These are phyloP conservation scores for Pelochelys cantorii DNA, from an alignment of 2,797 vertebrate genomes.

Conservation along the genomic window DNA sequence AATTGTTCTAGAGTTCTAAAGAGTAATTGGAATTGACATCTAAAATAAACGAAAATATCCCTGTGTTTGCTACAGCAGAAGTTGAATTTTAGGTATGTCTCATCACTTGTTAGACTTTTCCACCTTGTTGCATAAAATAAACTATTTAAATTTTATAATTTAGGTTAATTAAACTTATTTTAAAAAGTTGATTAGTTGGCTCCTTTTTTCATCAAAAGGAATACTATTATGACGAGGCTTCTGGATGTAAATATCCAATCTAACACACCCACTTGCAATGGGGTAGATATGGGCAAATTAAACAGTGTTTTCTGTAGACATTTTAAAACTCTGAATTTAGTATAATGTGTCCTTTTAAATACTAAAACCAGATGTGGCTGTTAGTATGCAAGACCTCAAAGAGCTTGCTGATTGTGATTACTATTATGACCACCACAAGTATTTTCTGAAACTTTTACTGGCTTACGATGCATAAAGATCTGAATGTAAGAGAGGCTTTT, in stretches of 20 bases:
- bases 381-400: neutral
- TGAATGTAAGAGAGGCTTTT: neutral
- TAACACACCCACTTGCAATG: neutral
- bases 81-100: slow-evolving; percentile 37
- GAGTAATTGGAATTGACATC: slow-evolving; percentile 21
- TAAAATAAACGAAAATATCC: slow-evolving; percentile 72
- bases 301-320: neutral
- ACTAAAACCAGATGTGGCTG: neutral
- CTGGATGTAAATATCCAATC: neutral
- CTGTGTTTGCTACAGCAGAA: slow-evolving; percentile 78
- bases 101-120: slow-evolving; percentile 54
- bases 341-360: neutral
- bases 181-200: slow-evolving; percentile 6
- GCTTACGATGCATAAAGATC: neutral
- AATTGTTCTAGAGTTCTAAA: slow-evolving; percentile 53
- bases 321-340: neutral
- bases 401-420: neutral
- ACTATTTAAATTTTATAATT: slow-evolving; percentile 78
- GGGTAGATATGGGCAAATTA: neutral
- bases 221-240: neutral
- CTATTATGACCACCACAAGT: neutral
- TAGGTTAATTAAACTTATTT: slow-evolving; percentile 78
- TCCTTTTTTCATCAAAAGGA: neutral
- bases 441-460: neutral
- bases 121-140: slow-evolving; percentile 63